phyloP scores from a whole-genome alignment of 1,140 invertebrate species.

The Cydia pomonella region DNA sequence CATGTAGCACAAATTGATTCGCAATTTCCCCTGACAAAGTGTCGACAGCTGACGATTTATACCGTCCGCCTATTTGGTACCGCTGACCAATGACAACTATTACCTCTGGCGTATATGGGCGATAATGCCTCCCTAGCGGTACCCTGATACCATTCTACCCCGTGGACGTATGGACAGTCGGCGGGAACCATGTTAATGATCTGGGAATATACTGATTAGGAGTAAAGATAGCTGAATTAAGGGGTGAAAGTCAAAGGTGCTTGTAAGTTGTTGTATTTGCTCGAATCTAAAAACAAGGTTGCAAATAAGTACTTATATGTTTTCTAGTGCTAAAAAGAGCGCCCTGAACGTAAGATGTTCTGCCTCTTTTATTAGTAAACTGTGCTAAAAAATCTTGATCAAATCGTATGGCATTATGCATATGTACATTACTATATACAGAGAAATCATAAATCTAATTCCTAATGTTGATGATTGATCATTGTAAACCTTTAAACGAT shows the following conservation, averaged over 20 bases:
- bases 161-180: conserved; percentile 6
- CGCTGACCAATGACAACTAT: conserved; percentile 22
- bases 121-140: conserved; percentile 31
- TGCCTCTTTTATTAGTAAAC: no score
- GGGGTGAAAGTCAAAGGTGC: neutral
- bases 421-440: no score
- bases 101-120: conserved; percentile 18
- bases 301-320: no score
- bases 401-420: no score
- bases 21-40: conserved; percentile 35
- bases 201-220: neutral
- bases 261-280: neutral
- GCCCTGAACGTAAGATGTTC: no score
- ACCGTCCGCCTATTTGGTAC: conserved; percentile 5
- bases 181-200: conserved; percentile 16
- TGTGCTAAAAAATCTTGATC: no score
- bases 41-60: conserved; percentile 26
- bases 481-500: no score
- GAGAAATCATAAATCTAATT: no score
- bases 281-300: no score
- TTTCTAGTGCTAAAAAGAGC: no score
- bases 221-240: neutral
- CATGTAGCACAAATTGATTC: conserved; percentile 33
- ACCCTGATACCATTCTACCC: conserved; percentile 24
- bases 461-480: no score